phyloP scores from a whole-genome alignment of 2,797 vertebrate genomes.

The Hippoglossus hippoglossus region DNA sequence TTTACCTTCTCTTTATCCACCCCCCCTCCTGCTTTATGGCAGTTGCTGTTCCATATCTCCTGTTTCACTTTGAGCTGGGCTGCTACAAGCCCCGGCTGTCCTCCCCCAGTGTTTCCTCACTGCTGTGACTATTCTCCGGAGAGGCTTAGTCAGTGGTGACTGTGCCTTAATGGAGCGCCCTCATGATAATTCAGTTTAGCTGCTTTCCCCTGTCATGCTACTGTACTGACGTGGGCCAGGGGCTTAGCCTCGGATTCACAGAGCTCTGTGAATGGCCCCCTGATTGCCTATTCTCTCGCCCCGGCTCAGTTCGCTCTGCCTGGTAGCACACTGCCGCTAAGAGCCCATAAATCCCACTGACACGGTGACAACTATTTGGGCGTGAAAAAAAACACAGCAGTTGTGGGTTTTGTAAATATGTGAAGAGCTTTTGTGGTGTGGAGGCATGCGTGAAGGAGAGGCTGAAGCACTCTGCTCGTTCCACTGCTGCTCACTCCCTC shows the following conservation, averaged over 20 bases:
- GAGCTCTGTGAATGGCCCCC: slow-evolving; percentile 78
- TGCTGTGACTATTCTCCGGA: slow-evolving; percentile 60
- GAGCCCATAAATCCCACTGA: slow-evolving; percentile 77
- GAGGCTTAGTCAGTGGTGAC: slow-evolving; percentile 75
- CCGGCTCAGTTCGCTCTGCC: slow-evolving; percentile 69
- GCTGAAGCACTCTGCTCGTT: slow-evolving; percentile 62
- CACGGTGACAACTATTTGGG: slow-evolving; percentile 72
- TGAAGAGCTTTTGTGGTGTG: slow-evolving; percentile 76
- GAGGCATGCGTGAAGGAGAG: slow-evolving; percentile 69
- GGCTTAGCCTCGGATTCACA: slow-evolving; percentile 73
- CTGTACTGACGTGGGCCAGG: slow-evolving; percentile 74
- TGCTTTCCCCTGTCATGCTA: slow-evolving; percentile 73
- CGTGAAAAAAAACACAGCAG: slow-evolving; percentile 79
- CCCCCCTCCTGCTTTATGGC: slow-evolving; percentile 47
- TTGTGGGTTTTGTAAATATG: slow-evolving; percentile 84
- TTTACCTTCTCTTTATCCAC: slow-evolving; percentile 52
- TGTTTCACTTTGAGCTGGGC: slow-evolving; percentile 51
- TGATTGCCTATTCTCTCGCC: slow-evolving; percentile 82
- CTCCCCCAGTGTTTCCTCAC: slow-evolving; percentile 52
- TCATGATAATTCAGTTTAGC: slow-evolving; percentile 74
- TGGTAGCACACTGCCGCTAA: slow-evolving; percentile 74
- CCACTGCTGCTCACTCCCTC: slow-evolving; percentile 48
- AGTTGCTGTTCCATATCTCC: slow-evolving; percentile 46
- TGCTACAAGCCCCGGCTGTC: slow-evolving; percentile 46
- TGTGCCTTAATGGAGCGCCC: slow-evolving; percentile 76